These are phyloP conservation scores for Coturnix japonica DNA, from an alignment of 2,113 vertebrate genomes.

Conservation along the genomic window DNA sequence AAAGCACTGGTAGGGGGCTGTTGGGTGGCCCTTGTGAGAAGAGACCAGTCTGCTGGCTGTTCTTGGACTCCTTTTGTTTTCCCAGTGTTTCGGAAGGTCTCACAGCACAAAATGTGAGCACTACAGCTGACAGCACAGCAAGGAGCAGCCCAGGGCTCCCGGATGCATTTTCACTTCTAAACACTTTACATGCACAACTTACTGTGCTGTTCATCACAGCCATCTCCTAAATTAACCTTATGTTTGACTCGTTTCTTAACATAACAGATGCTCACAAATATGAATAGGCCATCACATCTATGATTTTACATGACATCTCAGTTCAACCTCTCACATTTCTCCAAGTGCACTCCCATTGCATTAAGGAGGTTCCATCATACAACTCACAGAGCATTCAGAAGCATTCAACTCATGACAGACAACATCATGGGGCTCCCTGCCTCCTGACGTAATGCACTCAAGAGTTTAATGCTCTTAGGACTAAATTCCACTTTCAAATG, in stretches of 20 bases:
- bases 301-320: rapidly evolving
- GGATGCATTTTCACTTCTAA: not conserved
- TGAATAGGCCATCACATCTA: rapidly evolving
- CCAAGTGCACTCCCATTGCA: rapidly evolving
- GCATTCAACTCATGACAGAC: not conserved
- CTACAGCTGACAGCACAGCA: no score
- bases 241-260: rapidly evolving
- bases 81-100: no score
- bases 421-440: not conserved
- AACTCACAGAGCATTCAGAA: rapidly evolving
- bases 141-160: not conserved
- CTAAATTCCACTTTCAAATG: not conserved
- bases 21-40: no score
- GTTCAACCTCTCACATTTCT: not conserved
- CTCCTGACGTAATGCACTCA: not conserved
- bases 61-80: no score
- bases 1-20: not conserved
- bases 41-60: no score
- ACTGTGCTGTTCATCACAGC: not conserved
- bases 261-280: not conserved
- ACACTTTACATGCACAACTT: not conserved
- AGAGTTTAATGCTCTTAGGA: not conserved
- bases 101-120: no score
- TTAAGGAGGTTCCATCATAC: not conserved
- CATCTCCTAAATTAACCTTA: no score